Base-by-base conservation (phyloP, 2,888 invertebrate species). In the Lomographa bimaculata region DNA sequence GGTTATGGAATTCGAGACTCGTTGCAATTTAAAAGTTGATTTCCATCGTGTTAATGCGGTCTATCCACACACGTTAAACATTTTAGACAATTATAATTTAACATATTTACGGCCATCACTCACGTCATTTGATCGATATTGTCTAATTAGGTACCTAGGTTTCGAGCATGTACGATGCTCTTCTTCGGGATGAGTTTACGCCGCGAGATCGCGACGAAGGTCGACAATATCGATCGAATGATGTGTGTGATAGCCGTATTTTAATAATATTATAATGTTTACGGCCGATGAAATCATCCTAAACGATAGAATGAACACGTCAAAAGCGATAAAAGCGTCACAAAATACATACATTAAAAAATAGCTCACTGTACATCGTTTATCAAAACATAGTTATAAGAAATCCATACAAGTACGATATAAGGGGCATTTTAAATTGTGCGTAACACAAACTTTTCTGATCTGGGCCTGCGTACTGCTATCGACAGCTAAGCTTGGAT, bases 401-500 rank as follows among this genome's bases (percentile, higher is more conserved):
- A 47, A 54, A 46, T 50, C 32, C 36, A 46, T 46, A 36, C 32
- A 41, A 43, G 38, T 42, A 45, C 23, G 34, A 48, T 53, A 50
- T 50, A 41, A 34, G 55, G 56, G 57, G 59, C 59, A 62, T 63
- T 57, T 60, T 59, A 60, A 65, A 63, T 82, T 84, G 86, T 83
- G 85, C 84, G 82, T 64, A 72, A 80, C 74, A 66, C 66, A 75
- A 77, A 69, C 41, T 16, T 18, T 5, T 11, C 24, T 6, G 25
- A 36, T 44, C 45, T 17, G 25, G 32, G 34, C 30, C 23, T 36
- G 37, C 14, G 14, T 18, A 12, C 32, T 72, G 72, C 58, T 60
- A 67, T 19, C 23, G 33, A 70, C 67, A 74, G 70, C 72, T 62
- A 69, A 68, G 67, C 66, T 64, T 64, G 51, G 56, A 56, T 63